Percentiles rank a stretch among this genome's conserved stretches.
These are phyloP conservation scores for Lanistes nyassanus DNA, from an alignment of 1,140 invertebrate genomes.

Conservation along the genomic window DNA sequence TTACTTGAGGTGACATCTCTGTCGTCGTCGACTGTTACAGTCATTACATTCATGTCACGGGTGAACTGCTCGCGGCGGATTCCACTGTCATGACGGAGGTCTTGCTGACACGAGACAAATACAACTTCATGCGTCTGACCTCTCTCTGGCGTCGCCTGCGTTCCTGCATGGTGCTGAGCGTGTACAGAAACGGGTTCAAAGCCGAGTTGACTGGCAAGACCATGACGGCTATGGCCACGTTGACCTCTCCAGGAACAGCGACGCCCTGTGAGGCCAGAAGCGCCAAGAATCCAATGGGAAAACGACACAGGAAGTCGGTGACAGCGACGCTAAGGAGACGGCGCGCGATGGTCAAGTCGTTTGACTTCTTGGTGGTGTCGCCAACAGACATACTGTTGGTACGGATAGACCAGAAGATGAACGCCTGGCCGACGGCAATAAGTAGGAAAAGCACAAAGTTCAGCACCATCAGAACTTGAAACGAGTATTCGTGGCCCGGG, in stretches of 20 bases:
- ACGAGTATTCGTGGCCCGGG: constrained; percentile 36
- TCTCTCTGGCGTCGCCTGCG: too few relatives aligned
- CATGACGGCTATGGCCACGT: constrained; percentile 41
- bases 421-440: constrained; percentile 33
- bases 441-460: constrained; percentile 38
- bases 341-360: constrained; percentile 35
- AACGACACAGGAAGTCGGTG: constrained; percentile 31
- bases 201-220: constrained; percentile 43
- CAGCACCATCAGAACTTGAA: constrained; percentile 35
- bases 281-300: constrained; percentile 22
- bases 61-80: neutral
- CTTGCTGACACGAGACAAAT: neutral
- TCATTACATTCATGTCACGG: neutral
- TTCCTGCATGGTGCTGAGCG: constrained; percentile 20
- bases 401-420: constrained; percentile 35
- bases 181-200: constrained; percentile 48
- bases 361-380: constrained; percentile 2
- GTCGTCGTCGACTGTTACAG: neutral
- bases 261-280: constrained; percentile 31
- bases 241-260: constrained; percentile 37
- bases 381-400: neutral
- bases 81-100: neutral
- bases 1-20: neutral
- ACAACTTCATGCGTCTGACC: neutral
- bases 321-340: constrained; percentile 29